Evolutionary conservation across 2,797 vertebrate genomes (phyloP).

Genomic region (Leptoclinus maculatus): DNA sequence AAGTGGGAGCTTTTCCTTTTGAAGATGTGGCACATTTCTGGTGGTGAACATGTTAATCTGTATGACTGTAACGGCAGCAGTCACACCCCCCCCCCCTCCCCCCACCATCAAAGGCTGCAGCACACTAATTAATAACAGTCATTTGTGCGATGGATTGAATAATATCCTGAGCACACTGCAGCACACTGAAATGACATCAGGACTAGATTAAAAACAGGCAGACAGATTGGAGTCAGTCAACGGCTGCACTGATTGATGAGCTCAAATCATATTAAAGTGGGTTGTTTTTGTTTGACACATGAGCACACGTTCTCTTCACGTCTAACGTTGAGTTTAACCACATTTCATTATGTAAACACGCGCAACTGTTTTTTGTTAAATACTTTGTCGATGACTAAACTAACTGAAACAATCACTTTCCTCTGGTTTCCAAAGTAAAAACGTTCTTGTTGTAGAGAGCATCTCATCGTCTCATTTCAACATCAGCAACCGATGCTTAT

Average conservation of each 20-base stretch:
- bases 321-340: not conserved
- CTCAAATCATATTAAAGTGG: not conserved
- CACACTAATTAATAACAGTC: slow-evolving; percentile 56
- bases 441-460: too few relatives aligned
- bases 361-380: not conserved
- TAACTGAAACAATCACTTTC: not conserved
- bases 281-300: not conserved
- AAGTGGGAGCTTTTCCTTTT: slow-evolving; percentile 22
- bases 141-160: slow-evolving; percentile 44
- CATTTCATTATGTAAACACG: not conserved
- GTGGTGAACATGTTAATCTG: slow-evolving; percentile 18
- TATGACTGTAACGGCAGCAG: slow-evolving; percentile 11
- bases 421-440: not conserved
- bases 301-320: not conserved
- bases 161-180: slow-evolving; percentile 28
- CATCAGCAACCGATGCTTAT: not conserved
- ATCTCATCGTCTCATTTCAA: not conserved
- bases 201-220: slow-evolving; percentile 27
- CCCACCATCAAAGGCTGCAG: slow-evolving; percentile 38
- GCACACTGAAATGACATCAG: slow-evolving; percentile 12
- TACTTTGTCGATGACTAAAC: not conserved
- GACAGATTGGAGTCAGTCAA: slow-evolving; percentile 13
- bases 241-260: not conserved
- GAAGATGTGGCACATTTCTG: slow-evolving; percentile 28
- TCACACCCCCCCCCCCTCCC: slow-evolving; percentile 19